Conservation (phyloP, 2,797 vertebrate species). For the Bradypodion ventrale region DNA sequence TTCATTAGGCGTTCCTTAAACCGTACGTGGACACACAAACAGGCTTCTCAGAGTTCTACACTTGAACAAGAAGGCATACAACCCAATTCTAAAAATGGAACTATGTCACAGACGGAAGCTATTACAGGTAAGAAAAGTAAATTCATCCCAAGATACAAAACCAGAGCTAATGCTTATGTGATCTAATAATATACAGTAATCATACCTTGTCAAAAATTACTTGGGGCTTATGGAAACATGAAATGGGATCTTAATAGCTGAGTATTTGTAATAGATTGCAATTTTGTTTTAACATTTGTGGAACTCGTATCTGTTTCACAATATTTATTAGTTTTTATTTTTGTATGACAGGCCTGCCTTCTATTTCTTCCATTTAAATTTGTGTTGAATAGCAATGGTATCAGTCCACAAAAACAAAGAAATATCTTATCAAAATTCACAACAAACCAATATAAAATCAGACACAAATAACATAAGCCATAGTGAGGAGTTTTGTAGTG, state of each 20-base stretch:
- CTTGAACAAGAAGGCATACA: conserved; percentile 57
- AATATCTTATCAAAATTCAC: neutral
- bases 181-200: neutral
- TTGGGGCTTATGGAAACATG: neutral
- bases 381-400: neutral
- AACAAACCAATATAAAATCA: neutral
- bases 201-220: neutral
- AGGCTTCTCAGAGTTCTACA: conserved; percentile 56
- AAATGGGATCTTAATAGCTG: neutral
- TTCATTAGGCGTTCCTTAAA: conserved; percentile 75
- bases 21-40: conserved; percentile 78
- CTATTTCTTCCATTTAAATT: neutral
- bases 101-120: conserved; percentile 36
- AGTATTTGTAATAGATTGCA: neutral
- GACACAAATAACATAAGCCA: neutral
- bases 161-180: neutral
- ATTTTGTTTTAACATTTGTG: neutral
- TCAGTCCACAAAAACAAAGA: neutral
- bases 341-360: neutral
- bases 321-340: neutral
- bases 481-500: neutral
- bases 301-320: neutral
- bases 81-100: conserved; percentile 54
- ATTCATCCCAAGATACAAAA: conserved; percentile 19
- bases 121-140: conserved; percentile 51